A percentile compares a stretch with the other conserved stretches of the same genome.
These are phyloP conservation scores for Tethya wilhelma DNA, from an alignment of 37 sponge, comb jelly and placozoan species.

Conservation along the genomic window DNA sequence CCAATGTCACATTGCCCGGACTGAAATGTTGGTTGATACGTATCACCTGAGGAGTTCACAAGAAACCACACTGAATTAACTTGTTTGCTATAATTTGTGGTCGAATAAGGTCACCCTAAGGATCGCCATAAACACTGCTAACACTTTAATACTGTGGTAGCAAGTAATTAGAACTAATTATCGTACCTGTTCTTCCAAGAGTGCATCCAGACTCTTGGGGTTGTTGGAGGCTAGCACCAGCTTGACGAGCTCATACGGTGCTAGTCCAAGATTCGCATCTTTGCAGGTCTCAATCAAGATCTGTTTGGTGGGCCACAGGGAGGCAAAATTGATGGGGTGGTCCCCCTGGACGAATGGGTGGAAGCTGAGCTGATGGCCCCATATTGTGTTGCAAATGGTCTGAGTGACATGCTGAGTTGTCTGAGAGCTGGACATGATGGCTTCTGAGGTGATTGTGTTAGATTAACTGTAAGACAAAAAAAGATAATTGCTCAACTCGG, in stretches of 20 bases:
- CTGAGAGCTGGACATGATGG: neutral
- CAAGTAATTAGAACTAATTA: too few species aligned
- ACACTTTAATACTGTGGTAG: too few species aligned
- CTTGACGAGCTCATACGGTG: conserved; percentile 36
- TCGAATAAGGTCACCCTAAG: too few species aligned
- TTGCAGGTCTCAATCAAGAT: conserved; percentile 35
- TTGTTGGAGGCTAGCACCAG: conserved; percentile 56
- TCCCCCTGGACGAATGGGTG: conserved; percentile 16
- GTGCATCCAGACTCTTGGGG: conserved; percentile 17
- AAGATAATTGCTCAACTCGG: too few species aligned
- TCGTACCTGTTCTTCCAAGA: conserved; percentile 39
- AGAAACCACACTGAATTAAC: neutral
- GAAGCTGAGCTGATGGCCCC: conserved; percentile 56
- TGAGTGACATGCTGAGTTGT: neutral
- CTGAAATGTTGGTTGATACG: neutral
- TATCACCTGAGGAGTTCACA: neutral
- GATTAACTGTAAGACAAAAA: neutral
- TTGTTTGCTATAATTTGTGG: too few species aligned
- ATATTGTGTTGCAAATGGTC: conserved; percentile 55
- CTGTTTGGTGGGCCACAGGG: conserved; percentile 39
- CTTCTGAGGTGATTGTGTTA: neutral
- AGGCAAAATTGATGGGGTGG: conserved; percentile 21
- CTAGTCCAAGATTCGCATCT: conserved; percentile 19
- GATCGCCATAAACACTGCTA: too few species aligned
- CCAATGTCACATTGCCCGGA: conserved; percentile 17